Evolutionary conservation across 2,113 vertebrate species (phyloP), one percentile per base, ranked within the genome.

Genomic region (Sinocyclocheilus anophthalmus): DNA sequence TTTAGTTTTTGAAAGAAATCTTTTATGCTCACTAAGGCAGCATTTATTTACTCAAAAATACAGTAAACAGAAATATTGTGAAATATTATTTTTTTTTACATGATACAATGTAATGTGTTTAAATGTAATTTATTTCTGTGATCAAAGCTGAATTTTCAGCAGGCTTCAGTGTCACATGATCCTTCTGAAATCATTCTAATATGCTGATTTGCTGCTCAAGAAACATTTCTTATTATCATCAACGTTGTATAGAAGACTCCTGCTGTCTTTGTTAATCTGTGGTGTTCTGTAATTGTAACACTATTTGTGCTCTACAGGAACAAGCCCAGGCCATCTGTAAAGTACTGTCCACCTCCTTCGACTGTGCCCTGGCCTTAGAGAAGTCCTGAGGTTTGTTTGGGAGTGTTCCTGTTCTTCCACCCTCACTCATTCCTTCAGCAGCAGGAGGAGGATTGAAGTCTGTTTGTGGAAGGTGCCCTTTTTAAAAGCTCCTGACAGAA

Each of bases 311-410:
- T 10, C 65, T 84, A 26, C 89, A 98, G 98, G 98, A 99, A 76
- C 98, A 99, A 91, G 98, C 98, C 87, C 98, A 99, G 92, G 95
- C 97, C 22, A 97, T 99, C 93, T 99, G 98, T 94, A 99, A 97
- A 93, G 96, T 97, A 55, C 91, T 99, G 79, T 97, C 98, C 0
- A 93, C 96, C 5, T 97, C 96, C 4, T 99, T 99, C 48, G 97
- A 99, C 91, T 96, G 97, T 0, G 97, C 95, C 20, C 83, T 99
- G 86, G 93, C 95, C 37, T 96, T 96, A 0, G 97, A 97, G 88
- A 99, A 99, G 91, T 92, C 97, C 18, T 99, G 96, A 96, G 87
- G 72, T 37, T 5, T 26, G n/a, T 55, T 55, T 14, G 22, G 37
- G 22, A 59, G 9, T 2, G 22, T 18, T 57, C 37, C 18, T 4